Conservation (phyloP, 2,113 vertebrate genomes). For the Oncorhynchus kisutch region DNA sequence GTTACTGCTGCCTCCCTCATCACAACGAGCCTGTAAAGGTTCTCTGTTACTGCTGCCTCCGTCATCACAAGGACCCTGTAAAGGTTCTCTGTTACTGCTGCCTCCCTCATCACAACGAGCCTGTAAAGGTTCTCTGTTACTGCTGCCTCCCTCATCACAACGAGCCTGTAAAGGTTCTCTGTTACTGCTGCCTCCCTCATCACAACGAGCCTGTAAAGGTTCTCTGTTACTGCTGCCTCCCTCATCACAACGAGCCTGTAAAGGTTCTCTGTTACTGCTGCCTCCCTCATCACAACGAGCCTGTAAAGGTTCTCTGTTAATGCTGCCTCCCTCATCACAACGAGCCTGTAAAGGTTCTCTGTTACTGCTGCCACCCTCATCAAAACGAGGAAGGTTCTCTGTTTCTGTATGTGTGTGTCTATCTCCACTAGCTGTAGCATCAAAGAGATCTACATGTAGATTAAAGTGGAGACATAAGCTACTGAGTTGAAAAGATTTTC, state of each 20-base stretch:
- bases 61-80: no score
- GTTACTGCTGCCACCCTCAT: no score
- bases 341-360: neutral
- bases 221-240: conserved; percentile 47
- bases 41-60: conserved; percentile 34
- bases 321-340: conserved; percentile 53
- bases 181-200: conserved; percentile 56
- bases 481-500: no score
- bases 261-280: conserved; percentile 22
- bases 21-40: no score
- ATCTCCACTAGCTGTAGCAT: conserved; percentile 37
- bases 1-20: no score
- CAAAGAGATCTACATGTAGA: conserved; percentile 56
- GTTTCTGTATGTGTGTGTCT: conserved; percentile 24
- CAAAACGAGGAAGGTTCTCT: neutral
- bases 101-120: no score
- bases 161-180: conserved; percentile 17
- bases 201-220: conserved; percentile 13
- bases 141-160: neutral
- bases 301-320: no score
- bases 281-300: conserved; percentile 47
- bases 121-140: conserved; percentile 30
- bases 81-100: conserved; percentile 34
- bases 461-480: conserved; percentile 24
- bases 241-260: conserved; percentile 22